Base-by-base conservation (phyloP, 1,140 invertebrate genomes). In the Cyphomyrmex costatus region DNA sequence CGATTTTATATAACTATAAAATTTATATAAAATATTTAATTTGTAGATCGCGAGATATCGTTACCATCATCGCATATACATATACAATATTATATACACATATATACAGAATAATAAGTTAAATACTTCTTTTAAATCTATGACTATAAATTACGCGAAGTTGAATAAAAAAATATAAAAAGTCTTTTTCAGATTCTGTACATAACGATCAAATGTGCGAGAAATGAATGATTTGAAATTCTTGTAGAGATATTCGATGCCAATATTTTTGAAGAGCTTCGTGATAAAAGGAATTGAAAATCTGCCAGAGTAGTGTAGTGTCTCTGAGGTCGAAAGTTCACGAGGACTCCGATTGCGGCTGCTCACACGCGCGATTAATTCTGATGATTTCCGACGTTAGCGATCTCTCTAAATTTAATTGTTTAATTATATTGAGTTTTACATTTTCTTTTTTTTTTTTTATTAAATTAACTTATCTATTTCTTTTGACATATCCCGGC, bases 271-370 rank as follows among this genome's bases (percentile, higher is more conserved):
- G 7, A 60, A 82, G 51, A 33, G 8, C 8, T 51, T 53, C 0
- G 30, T 7, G 14, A 46, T 42, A 36, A 56, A 46, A 33, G 36
- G n/a, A 83, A 33, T 46, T 74, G 68, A 79, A 79, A 79, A 27
- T 73, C 36, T 21, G 27, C 36, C 14, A 49, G 19, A 83, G 24
- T 27, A 83, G 36, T 19, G 12, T 60, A 73, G 24, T 46, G 53
- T 60, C 79, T 83, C 33, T 27, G 68, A 74, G 68, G 68, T 83
- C 79, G 79, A 83, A 83, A 83, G 79, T 83, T 83, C 68, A 83
- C 79, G 79, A 83, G 79, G 24, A 73, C 36, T 83, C 58, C 79
- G 68, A 83, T 53, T 83, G 79, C 68, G 53, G 53, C 68, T 61
- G 68, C n/a, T 19, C 53, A 24, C 74, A 83, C 56, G 68, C 53